These are phyloP conservation scores for Oithona nana DNA, from an alignment of 2,888 invertebrate species.

Conservation along the genomic window DNA sequence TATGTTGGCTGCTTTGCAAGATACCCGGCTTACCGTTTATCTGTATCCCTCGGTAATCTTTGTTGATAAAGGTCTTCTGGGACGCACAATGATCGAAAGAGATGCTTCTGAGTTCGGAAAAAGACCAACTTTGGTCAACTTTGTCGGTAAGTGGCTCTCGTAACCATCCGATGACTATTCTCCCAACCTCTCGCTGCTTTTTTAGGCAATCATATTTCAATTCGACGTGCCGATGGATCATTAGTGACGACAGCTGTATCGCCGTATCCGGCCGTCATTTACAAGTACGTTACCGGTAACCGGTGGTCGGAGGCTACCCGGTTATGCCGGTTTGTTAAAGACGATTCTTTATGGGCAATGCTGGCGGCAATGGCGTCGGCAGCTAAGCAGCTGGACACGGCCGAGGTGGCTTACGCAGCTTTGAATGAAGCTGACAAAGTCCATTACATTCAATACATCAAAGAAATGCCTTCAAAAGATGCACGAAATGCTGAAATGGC, in stretches of 20 bases:
- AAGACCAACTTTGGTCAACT: slow-evolving; percentile 56
- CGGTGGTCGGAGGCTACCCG: slow-evolving; percentile 39
- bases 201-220: too few species aligned
- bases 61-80: slow-evolving; percentile 48
- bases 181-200: too few species aligned
- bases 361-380: slow-evolving; percentile 77
- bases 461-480: slow-evolving; percentile 21
- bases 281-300: not conserved
- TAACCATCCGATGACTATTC: too few species aligned
- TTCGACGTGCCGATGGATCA: slow-evolving; percentile 76
- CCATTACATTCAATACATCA: slow-evolving; percentile 58
- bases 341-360: slow-evolving; percentile 61
- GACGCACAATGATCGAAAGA: slow-evolving; percentile 22
- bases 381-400: slow-evolving; percentile 62
- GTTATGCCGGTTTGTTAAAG: slow-evolving; percentile 46
- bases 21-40: slow-evolving; percentile 58
- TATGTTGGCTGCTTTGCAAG: slow-evolving; percentile 51
- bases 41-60: slow-evolving; percentile 53
- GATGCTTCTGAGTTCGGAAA: slow-evolving; percentile 58
- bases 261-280: slow-evolving; percentile 36
- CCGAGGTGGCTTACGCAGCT: slow-evolving; percentile 85
- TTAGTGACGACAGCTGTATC: slow-evolving; percentile 51
- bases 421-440: slow-evolving; percentile 73
- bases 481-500: slow-evolving; percentile 46
- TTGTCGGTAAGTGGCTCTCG: slow-evolving; percentile 63